Evolutionary conservation across 2,888 invertebrate species (phyloP), one percentile per base, ranked within the genome.

Genomic region (Lumbricus terrestris): DNA sequence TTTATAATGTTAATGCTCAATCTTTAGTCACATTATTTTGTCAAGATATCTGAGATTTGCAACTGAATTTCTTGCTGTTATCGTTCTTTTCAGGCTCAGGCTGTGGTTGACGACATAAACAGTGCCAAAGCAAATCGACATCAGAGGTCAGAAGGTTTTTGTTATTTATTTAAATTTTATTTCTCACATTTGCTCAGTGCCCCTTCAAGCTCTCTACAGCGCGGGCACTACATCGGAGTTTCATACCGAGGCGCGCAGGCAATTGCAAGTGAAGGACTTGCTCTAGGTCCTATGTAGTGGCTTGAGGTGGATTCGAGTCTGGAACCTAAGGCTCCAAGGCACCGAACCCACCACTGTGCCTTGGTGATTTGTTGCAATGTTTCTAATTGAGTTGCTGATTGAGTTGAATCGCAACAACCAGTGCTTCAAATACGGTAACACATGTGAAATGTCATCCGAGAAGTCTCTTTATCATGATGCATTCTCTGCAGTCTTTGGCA

Each of bases 41-140:
- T 16, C 29, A n/a, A 69, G 11, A n/a, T 69, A 8, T 8, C 29
- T 69, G 29, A n/a, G 69, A 1, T 69, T 29, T 69, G 29, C 11
- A 16, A 69, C 69, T 69, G 69, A 69, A n/a, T 29, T 69, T 69
- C 69, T 29, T 69, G 69, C 69, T 69, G 69, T 69, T 1, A 8
- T n/a, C 6, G 2, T 69, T 69, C 4, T 69, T n/a, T 69, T 69
- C 89, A 95, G 93, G 97, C 97, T 18, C 97, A 97, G 93, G 97
- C 97, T 93, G 96, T 98, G 92, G 97, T 97, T 35, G 97, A 97
- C 95, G 97, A 98, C 94, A 95, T 98, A 91, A 95, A 96, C 92
- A 96, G 96, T 93, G 97, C 97, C 29, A 93, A 94, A 88, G 29
- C 88, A 38, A 47, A 47, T n/a, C 37, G 88, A n/a, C 88, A 90